Conservation (phyloP, 1,140 invertebrate species). For the Babylonia areolata region DNA sequence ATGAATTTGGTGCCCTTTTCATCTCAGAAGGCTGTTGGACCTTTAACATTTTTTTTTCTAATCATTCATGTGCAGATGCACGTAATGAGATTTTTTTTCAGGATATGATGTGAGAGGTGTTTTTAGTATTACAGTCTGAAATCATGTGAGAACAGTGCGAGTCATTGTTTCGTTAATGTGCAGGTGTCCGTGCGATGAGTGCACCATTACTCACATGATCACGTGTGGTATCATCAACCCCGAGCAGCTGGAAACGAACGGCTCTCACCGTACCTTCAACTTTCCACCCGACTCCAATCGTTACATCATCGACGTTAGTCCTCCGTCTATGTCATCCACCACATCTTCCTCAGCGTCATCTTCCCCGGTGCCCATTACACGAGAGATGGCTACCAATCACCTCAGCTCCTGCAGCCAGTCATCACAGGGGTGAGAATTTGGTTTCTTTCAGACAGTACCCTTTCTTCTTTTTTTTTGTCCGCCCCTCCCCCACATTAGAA, state of each 20-base stretch:
- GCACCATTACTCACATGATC: constrained; percentile 75
- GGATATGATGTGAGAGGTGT: too few species aligned
- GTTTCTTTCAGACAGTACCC: too few species aligned
- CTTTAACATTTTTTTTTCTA: too few species aligned
- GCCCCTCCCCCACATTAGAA: too few species aligned
- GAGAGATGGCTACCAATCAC: constrained; percentile 7
- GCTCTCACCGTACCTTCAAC: constrained; percentile 54
- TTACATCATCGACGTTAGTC: constrained; percentile 70
- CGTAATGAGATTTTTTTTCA: too few species aligned
- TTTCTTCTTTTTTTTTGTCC: too few species aligned
- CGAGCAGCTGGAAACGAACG: constrained; percentile 62
- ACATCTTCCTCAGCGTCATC: constrained; percentile 51
- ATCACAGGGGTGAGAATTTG: constrained; percentile 11
- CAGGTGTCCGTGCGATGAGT: constrained; percentile 76
- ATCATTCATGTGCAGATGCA: too few species aligned
- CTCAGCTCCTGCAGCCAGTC: constrained; percentile 24
- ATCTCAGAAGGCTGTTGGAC: too few species aligned
- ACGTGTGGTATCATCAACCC: constrained; percentile 75
- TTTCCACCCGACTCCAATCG: constrained; percentile 68
- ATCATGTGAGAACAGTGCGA: too few species aligned
- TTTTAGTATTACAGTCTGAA: too few species aligned
- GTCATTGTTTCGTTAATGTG: neutral
- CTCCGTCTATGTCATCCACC: constrained; percentile 74
- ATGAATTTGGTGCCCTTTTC: too few species aligned
- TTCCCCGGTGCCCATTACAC: constrained; percentile 27